phyloP scores from a whole-genome alignment of 2,113 vertebrate species.

The Neolamprologus modestus region DNA sequence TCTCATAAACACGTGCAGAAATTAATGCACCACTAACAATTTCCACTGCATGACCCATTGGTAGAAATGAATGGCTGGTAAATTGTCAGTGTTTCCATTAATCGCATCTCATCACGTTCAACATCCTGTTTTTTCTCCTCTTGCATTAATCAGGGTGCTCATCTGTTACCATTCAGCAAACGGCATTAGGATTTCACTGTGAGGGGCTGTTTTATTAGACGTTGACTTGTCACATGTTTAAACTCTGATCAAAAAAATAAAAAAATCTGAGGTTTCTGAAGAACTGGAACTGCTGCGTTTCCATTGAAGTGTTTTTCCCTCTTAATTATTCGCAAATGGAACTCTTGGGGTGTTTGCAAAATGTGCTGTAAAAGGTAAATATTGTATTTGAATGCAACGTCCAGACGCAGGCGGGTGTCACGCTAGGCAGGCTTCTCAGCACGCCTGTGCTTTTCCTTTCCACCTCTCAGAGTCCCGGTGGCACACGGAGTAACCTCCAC shows the following conservation, averaged over 20 bases:
- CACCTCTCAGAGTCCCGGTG: conserved; percentile 40
- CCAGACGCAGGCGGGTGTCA: conserved; percentile 56
- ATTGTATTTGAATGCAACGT: conserved; percentile 61
- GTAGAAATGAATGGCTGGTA: conserved; percentile 3
- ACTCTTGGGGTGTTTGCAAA: conserved; percentile 53
- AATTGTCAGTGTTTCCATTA: conserved; percentile 33
- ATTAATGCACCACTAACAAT: neutral
- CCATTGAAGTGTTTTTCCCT: conserved; percentile 35
- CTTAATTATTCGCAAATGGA: conserved; percentile 61
- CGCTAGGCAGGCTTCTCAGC: conserved; percentile 43
- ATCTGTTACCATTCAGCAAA: conserved; percentile 37
- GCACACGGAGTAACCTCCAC: conserved; percentile 34
- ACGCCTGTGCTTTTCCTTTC: conserved; percentile 56
- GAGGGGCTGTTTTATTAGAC: neutral
- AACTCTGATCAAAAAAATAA: neutral
- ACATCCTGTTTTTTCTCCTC: neutral
- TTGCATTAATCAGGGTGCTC: conserved; percentile 24
- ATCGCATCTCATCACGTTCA: conserved; percentile 12
- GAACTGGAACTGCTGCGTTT: neutral
- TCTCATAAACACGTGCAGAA: neutral
- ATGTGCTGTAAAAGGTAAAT: conserved; percentile 64
- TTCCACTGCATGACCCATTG: conserved; percentile 9
- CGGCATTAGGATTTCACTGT: neutral
- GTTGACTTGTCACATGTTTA: conserved; percentile 25
- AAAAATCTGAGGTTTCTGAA: neutral